Evolutionary conservation across 2,888 invertebrate species (phyloP).

Genomic region (Scaptomyza parva): DNA sequence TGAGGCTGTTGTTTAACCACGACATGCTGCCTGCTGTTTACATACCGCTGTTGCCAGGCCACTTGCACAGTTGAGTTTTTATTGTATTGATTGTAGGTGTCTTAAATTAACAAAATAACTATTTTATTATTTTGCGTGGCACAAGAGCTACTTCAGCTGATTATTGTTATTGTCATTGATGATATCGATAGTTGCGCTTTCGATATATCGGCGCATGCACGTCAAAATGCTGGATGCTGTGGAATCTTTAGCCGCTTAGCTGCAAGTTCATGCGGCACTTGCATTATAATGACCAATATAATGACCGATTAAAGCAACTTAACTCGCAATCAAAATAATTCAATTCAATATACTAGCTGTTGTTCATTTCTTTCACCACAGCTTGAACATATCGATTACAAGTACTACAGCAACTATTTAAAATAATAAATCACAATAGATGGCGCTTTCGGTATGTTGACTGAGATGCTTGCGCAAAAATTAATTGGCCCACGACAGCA

Average conservation of each 20-base stretch:
- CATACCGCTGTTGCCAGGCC: slow-evolving; percentile 20
- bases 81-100: slow-evolving; percentile 23
- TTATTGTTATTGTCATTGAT: slow-evolving; percentile 72
- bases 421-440: slow-evolving; percentile 6
- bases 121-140: slow-evolving; percentile 73
- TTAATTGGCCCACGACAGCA: slow-evolving; percentile 17
- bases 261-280: no score
- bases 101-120: slow-evolving; percentile 51
- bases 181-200: slow-evolving; percentile 38
- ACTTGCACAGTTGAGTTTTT: slow-evolving; percentile 16
- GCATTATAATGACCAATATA: no score
- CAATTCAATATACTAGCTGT: no score
- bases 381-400: neutral
- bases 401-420: neutral
- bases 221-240: slow-evolving; percentile 41
- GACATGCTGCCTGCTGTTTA: slow-evolving; percentile 85
- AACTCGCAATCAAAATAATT: no score
- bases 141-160: slow-evolving; percentile 74
- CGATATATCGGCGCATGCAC: slow-evolving; percentile 28
- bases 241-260: neutral
- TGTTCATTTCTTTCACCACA: neutral
- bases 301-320: no score
- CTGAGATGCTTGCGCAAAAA: slow-evolving; percentile 1
- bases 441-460: slow-evolving; percentile 21
- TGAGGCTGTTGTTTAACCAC: slow-evolving; percentile 87